phyloP scores from a whole-genome alignment of 2,797 vertebrate genomes.

The Xyrichtys novacula region DNA sequence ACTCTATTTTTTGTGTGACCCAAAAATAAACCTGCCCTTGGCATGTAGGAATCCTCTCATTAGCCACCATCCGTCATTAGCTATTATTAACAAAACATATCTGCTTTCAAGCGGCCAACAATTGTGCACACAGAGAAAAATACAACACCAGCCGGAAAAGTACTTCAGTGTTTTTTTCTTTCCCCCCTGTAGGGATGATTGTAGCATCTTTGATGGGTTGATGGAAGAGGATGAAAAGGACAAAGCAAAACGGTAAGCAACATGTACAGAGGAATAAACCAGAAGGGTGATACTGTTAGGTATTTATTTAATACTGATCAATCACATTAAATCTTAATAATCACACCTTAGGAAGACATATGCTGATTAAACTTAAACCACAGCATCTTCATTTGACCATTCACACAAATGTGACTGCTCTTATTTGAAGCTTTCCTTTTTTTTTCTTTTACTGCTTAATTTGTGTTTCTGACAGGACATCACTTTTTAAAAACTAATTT shows the following conservation, averaged over 20 bases:
- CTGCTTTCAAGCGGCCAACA: constrained; percentile 49
- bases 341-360: no score
- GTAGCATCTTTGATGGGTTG: constrained; percentile 98
- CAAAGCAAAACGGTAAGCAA: constrained; percentile 94
- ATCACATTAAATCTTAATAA: no score
- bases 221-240: constrained; percentile 99
- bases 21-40: constrained; percentile 69
- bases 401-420: background rate
- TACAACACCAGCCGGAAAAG: constrained; percentile 1
- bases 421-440: background rate
- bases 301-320: no score
- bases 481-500: background rate
- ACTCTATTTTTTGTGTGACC: constrained; percentile 44
- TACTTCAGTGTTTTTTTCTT: constrained; percentile 23
- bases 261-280: background rate
- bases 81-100: constrained; percentile 67
- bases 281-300: background rate
- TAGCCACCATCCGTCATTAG: constrained; percentile 53
- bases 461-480: rapidly evolving
- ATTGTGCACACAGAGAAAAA: constrained; percentile 16
- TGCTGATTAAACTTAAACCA: no score
- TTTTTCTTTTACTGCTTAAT: background rate
- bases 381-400: background rate
- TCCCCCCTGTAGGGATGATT: constrained; percentile 92
- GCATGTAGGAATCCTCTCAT: constrained; percentile 68